Conservation (phyloP, 2,113 vertebrate species). For the Gobius niger region DNA sequence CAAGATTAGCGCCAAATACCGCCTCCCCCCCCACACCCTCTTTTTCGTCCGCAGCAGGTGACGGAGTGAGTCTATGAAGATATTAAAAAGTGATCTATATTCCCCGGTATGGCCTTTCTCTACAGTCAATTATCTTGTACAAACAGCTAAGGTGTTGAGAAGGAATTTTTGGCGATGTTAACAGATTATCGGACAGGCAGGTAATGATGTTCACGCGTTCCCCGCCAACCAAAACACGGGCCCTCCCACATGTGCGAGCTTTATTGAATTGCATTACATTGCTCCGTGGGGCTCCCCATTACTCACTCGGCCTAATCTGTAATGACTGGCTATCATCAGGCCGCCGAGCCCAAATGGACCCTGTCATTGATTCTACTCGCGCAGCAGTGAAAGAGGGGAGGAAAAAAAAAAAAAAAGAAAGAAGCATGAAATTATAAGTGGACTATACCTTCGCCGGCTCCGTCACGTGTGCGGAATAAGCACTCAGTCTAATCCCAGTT, state of each 20-base stretch:
- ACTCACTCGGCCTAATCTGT: slow-evolving; percentile 75
- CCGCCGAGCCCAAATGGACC: slow-evolving; percentile 61
- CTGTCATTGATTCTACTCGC: slow-evolving; percentile 71
- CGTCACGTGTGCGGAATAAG: slow-evolving; percentile 31
- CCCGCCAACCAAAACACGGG: slow-evolving; percentile 18
- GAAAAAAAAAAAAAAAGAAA: too few species aligned
- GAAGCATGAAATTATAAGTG: slow-evolving; percentile 45
- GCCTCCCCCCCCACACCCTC: too few species aligned
- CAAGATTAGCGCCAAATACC: slow-evolving; percentile 41
- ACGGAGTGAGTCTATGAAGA: slow-evolving; percentile 44
- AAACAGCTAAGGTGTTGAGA: slow-evolving; percentile 26
- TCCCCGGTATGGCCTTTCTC: slow-evolving; percentile 26
- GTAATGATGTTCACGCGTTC: slow-evolving; percentile 8
- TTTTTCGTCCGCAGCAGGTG: slow-evolving; percentile 32
- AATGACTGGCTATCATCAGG: slow-evolving; percentile 75
- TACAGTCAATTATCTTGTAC: slow-evolving; percentile 44
- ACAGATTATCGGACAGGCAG: slow-evolving; percentile 18
- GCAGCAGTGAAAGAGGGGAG: slow-evolving; percentile 23
- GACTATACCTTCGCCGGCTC: slow-evolving; percentile 33
- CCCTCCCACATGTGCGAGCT: slow-evolving; percentile 41
- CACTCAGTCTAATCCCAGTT: slow-evolving; percentile 61
- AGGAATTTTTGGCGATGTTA: slow-evolving; percentile 22
- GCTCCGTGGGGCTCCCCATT: slow-evolving; percentile 71
- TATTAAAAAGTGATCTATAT: slow-evolving; percentile 43
- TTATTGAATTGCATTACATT: slow-evolving; percentile 71